These are phyloP conservation scores for Porites evermanni DNA, from an alignment of 92 coral and sea anemone species.

Conservation along the genomic window DNA sequence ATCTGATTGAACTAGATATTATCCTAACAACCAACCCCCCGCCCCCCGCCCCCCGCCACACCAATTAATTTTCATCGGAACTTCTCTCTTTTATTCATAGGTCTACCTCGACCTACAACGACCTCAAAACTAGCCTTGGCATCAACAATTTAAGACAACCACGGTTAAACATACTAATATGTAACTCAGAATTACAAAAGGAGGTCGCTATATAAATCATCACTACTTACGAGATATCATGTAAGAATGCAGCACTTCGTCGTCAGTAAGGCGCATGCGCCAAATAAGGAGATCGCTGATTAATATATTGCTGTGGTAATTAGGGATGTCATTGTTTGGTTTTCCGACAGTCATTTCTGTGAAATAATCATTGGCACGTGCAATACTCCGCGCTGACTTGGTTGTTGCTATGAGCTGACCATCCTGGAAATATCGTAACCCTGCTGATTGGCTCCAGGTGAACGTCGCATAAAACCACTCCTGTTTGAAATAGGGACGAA, in stretches of 20 bases:
- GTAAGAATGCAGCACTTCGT: constrained; percentile 79
- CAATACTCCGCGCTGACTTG: constrained; percentile 21
- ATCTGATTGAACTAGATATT: too few relatives aligned
- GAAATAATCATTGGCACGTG: constrained; percentile 80
- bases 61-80: too few relatives aligned
- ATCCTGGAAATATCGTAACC: constrained; percentile 79
- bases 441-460: constrained; percentile 72
- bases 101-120: too few relatives aligned
- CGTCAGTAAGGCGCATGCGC: constrained; percentile 66
- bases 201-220: background rate
- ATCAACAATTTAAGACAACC: too few relatives aligned
- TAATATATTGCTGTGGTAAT: constrained; percentile 79
- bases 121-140: too few relatives aligned
- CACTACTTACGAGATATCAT: constrained; percentile 78
- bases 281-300: constrained; percentile 82
- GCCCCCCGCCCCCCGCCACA: too few relatives aligned
- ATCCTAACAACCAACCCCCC: too few relatives aligned
- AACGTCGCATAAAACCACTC: constrained; percentile 79
- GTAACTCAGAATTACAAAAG: too few relatives aligned
- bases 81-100: too few relatives aligned
- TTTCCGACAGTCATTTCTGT: constrained; percentile 73
- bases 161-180: too few relatives aligned
- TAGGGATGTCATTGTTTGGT: constrained; percentile 73
- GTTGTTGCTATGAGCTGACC: constrained; percentile 66
- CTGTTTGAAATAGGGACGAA: constrained; percentile 19